Conservation (phyloP, 2,113 vertebrate genomes). For the Todiramphus saurophagus region DNA sequence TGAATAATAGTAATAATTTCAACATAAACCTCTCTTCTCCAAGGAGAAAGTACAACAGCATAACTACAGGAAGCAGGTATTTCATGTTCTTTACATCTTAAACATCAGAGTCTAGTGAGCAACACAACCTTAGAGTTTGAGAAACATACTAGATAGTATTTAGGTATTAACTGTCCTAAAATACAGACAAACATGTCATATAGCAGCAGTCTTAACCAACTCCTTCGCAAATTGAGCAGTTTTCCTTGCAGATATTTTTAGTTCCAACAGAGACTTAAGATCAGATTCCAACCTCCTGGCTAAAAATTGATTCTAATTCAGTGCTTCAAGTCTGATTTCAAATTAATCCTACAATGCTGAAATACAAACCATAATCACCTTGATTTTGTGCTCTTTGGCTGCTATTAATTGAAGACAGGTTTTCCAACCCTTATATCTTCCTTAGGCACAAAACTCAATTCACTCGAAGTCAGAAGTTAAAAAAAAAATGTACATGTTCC, state of each 20-base stretch:
- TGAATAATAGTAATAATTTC: neutral
- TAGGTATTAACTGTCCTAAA: neutral
- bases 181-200: neutral
- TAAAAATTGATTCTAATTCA: neutral
- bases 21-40: neutral
- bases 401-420: neutral
- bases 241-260: neutral
- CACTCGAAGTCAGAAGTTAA: neutral
- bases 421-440: neutral
- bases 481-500: neutral
- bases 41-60: neutral
- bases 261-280: neutral
- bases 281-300: neutral
- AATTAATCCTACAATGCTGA: neutral
- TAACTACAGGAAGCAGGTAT: neutral
- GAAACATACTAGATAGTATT: neutral
- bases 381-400: neutral
- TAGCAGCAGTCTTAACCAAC: neutral
- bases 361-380: neutral
- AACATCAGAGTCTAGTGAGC: neutral
- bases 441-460: neutral
- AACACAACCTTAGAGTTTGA: neutral
- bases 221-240: neutral
- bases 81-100: neutral
- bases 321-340: neutral